Evolutionary conservation across 2,797 vertebrate genomes (phyloP), one percentile per base, ranked within the genome.

Genomic region (Amblyopsis hoosieri): DNA sequence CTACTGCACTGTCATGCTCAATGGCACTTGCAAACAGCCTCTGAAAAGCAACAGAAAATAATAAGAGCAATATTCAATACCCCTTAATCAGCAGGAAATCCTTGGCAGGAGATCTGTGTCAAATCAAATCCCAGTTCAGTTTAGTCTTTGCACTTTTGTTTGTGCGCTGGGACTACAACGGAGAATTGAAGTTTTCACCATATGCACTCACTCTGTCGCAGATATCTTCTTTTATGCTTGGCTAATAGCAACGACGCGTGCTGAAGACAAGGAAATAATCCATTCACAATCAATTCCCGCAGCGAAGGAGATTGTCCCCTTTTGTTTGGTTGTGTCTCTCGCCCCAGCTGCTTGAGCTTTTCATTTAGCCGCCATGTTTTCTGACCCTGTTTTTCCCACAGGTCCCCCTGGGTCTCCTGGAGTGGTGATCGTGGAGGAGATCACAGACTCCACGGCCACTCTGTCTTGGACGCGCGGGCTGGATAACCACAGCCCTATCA

Each of bases 401-500:
- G 97, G 97, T 79, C 97, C 97, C 65, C 97, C 97, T 1, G 97
- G 97, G 33, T 93, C 97, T 46, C 97, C 97, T 45, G 96, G 97
- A 67, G 91, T 98, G 77, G 96, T 99, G 76, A 99, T 99, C 58
- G 95, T 99, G 78, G 97, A 99, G 81, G 97, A 99, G 85, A 98
- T 99, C 84, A 97, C 94, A 0, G 96, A 97, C 33, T 93, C 74
- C 66, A 97, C 95, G 1, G 97, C 97, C 64, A 98, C 96, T 1
- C 90, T 99, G 57, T 99, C 97, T 51, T 99, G 97, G 97, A 95
- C 93, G 45, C 92, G 95, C 3, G 95, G 96, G 1, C 89, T 94
- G 53, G 97, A 99, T 89, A 98, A 99, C 87, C 97, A 99, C 92
- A 99, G 97, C 82, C 97, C 97, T 0, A 93, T 99, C 85, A 94